Conservation (phyloP, 2,888 invertebrate species). For the Elysia crispata region DNA sequence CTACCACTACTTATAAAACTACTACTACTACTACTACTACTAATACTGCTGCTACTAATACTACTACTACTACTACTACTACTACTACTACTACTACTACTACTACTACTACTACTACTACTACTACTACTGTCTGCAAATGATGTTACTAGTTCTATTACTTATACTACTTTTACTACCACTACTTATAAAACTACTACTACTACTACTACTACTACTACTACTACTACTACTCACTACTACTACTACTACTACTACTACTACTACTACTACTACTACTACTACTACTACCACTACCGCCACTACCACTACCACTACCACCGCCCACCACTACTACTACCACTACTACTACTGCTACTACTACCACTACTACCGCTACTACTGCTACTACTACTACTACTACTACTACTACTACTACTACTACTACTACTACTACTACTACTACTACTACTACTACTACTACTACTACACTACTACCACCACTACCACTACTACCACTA, state of each 20-base stretch:
- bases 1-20: no score
- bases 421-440: slow-evolving; percentile 9
- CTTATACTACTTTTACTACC: not conserved
- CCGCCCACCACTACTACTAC: not conserved
- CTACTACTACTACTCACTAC: no score
- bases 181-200: no score
- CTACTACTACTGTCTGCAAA: no score
- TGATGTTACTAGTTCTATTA: no score
- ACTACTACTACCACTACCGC: not conserved
- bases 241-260: slow-evolving; percentile 9
- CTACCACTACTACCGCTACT: not conserved
- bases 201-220: slow-evolving; percentile 9
- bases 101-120: no score
- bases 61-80: slow-evolving; percentile 9
- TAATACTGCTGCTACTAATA: no score
- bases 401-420: slow-evolving; percentile 9
- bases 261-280: slow-evolving; percentile 9
- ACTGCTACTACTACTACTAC: slow-evolving; percentile 9
- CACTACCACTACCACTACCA: no score
- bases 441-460: slow-evolving; percentile 9
- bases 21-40: no score
- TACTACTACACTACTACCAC: no score
- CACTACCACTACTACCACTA: no score
- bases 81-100: slow-evolving; percentile 9
- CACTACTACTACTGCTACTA: slow-evolving; percentile 1